phyloP scores from a whole-genome alignment of 30 jellyfish, hydroid and myxozoan species.

The Chrysaora quinquecirrha region DNA sequence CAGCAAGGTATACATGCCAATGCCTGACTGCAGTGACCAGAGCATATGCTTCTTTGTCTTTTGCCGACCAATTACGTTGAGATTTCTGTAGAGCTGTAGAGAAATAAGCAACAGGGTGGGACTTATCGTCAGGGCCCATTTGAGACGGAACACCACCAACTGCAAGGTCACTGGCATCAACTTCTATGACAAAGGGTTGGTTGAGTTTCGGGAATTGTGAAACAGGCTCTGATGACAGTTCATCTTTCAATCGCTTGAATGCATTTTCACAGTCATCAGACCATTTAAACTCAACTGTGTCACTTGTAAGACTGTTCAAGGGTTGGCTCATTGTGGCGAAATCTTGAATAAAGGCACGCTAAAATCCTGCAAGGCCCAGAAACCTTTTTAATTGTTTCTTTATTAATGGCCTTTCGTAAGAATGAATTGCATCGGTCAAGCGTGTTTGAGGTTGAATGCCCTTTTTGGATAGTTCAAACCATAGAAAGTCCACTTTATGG shows the following conservation, averaged over 20 bases:
- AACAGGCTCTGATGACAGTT: slow-evolving; percentile 20
- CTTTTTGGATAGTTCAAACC: slow-evolving; percentile 24
- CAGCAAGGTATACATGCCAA: slow-evolving; percentile 39
- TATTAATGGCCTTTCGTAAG: slow-evolving; percentile 3
- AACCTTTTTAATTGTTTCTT: slow-evolving; percentile 29
- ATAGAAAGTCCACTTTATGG: slow-evolving; percentile 41
- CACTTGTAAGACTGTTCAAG: slow-evolving; percentile 16
- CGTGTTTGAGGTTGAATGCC: slow-evolving; percentile 39
- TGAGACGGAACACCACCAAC: slow-evolving; percentile 22
- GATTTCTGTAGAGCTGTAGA: slow-evolving; percentile 13
- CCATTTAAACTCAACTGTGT: slow-evolving; percentile 18
- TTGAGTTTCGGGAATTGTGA: neutral
- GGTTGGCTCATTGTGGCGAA: slow-evolving; percentile 22
- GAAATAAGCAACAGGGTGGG: slow-evolving; percentile 24
- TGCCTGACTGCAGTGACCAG: slow-evolving; percentile 17
- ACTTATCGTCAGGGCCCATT: neutral
- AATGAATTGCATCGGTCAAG: slow-evolving; percentile 23
- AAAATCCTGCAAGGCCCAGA: slow-evolving; percentile 37
- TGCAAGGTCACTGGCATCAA: slow-evolving; percentile 33
- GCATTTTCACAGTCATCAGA: slow-evolving; percentile 26
- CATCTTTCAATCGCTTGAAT: slow-evolving; percentile 1
- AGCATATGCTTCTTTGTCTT: slow-evolving; percentile 14
- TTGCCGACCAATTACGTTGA: slow-evolving; percentile 24
- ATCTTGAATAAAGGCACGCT: slow-evolving; percentile 10
- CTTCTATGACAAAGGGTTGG: slow-evolving; percentile 27